Conservation (phyloP, 1,140 invertebrate genomes). For the Lepidurus apus region DNA sequence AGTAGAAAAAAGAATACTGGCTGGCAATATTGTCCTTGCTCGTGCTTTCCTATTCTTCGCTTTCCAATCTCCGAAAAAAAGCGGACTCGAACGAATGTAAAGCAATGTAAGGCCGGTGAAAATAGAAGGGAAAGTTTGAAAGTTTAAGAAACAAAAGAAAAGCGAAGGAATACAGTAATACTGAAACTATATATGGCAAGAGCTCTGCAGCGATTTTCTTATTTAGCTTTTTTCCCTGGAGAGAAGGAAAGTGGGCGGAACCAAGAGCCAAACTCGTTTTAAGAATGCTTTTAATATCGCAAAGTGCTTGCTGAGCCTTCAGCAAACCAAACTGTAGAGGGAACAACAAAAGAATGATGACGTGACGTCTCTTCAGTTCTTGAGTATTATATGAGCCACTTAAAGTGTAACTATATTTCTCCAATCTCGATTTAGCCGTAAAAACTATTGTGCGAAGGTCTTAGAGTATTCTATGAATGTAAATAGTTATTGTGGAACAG, state of each 20-base stretch:
- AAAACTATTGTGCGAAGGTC: neutral
- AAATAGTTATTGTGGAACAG: no score
- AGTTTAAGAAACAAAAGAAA: neutral
- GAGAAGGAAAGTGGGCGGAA: neutral
- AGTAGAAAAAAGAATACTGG: neutral
- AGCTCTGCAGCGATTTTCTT: constrained; percentile 9
- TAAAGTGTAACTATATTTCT: neutral
- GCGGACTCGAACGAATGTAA: neutral
- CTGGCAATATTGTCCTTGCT: neutral
- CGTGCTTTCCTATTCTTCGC: neutral
- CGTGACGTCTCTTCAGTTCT: neutral
- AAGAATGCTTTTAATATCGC: constrained; percentile 9
- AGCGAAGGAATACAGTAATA: constrained; percentile 6
- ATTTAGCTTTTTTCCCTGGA: neutral
- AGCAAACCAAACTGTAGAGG: neutral
- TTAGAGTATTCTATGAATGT: no score
- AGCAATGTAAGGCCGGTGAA: neutral
- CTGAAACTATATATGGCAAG: neutral
- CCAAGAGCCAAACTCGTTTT: constrained; percentile 14
- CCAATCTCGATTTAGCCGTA: neutral
- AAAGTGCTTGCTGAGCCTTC: constrained; percentile 17
- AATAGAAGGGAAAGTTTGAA: neutral
- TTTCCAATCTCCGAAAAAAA: neutral
- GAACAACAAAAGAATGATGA: neutral
- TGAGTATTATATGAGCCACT: constrained; percentile 6